Conservation (phyloP, 2,888 invertebrate species). For the Euclidia mi region DNA sequence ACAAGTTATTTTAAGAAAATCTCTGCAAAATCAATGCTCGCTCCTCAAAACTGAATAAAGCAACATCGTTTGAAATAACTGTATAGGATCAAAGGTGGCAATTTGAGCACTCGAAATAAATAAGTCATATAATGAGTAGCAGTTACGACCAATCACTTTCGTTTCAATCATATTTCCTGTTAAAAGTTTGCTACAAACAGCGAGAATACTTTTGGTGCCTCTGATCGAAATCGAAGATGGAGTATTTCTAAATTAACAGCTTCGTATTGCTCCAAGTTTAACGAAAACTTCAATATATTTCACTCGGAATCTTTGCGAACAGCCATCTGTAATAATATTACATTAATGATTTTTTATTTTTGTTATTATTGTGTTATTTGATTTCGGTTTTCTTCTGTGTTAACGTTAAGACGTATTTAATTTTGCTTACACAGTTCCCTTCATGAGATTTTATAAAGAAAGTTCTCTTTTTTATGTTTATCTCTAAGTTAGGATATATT, state of each 20-base stretch:
- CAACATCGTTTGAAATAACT: conserved; percentile 29
- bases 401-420: background rate
- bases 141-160: conserved; percentile 34
- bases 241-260: conserved; percentile 58
- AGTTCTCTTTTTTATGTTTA: too few species aligned
- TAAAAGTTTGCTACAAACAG: conserved; percentile 58
- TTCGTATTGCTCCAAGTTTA: conserved; percentile 55
- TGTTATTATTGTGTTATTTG: conserved; percentile 28
- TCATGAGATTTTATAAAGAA: too few species aligned
- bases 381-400: background rate
- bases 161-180: conserved; percentile 52
- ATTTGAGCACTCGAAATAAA: conserved; percentile 24
- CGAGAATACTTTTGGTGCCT: conserved; percentile 42
- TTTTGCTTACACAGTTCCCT: background rate
- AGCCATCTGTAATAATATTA: conserved; percentile 35
- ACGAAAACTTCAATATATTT: conserved; percentile 54
- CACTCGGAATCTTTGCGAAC: conserved; percentile 48
- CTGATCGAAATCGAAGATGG: conserved; percentile 47
- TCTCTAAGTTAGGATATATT: too few species aligned
- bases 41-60: background rate
- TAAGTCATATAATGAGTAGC: conserved; percentile 33
- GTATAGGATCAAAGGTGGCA: conserved; percentile 17
- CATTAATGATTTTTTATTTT: conserved; percentile 45
- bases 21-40: background rate
- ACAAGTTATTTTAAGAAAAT: too few species aligned